Base-by-base conservation (phyloP, 2,113 vertebrate species). In the Desmodus rotundus region DNA sequence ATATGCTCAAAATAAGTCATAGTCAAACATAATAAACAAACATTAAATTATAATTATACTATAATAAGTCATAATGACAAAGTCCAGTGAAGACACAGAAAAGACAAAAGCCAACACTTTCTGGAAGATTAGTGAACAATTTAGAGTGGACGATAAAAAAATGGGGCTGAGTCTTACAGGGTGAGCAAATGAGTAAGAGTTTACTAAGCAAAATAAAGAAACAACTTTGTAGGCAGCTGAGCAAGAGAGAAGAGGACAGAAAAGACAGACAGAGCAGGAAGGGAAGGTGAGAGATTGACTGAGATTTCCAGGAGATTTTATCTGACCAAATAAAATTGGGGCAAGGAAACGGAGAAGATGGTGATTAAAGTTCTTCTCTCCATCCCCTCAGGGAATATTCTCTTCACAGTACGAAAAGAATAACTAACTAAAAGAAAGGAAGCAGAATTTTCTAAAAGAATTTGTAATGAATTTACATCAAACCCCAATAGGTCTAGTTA, bases 391-490 rank as follows among this genome's bases (percentile, higher is more conserved):
- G 90, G 96, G 90, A 78, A 89, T 97, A 97, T 95, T 95, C 70
- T 92, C 82, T 97, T 95, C 54, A 82, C 73, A 86, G 92, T 85
- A 90, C 68, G 81, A 92, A 96, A 76, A 93, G 28, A 93, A 31
- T 85, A 95, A 95, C 76, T 96, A 77, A 94, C 70, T 95, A 77
- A 94, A 95, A 95, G 41, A 93, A 38, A 97, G 81, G 94, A 97
- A 96, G 82, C 74, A 74, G 65, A 97, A 92, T 89, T 96, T 93
- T 95, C 95, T 91, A 67, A 97, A 97, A 93, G 87, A 97, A 97
- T 97, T 95, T 97, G 47, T 92, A 97, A 95, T 96, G 88, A 97
- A 97, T 97, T 97, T 96, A 95, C 77, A 95, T 97, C 85, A 88
- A 97, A 96, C 90, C 93, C 94, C 94, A 96, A 74, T 47, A 86